Conservation (phyloP, 2,113 vertebrate genomes). For the Talpa occidentalis region DNA sequence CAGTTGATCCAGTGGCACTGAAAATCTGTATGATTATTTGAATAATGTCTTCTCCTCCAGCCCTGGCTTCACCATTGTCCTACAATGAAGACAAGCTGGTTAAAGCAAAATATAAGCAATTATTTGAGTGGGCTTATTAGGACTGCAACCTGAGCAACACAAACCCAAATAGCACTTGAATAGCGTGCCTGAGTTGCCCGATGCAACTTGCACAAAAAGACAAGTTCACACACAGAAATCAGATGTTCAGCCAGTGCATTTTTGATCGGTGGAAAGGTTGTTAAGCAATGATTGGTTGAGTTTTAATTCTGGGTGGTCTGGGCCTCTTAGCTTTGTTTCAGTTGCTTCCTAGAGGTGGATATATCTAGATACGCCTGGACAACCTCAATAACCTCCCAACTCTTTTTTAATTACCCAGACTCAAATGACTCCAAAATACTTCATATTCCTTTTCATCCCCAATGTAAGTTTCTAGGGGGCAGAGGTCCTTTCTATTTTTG, state of each 20-base stretch:
- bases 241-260: neutral
- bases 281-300: neutral
- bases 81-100: neutral
- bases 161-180: neutral
- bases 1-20: neutral
- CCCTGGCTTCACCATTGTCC: neutral
- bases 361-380: too few species aligned
- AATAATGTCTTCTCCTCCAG: neutral
- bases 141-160: neutral
- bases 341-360: neutral
- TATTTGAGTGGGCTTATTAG: neutral
- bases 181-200: too few species aligned
- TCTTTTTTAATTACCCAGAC: neutral
- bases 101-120: neutral
- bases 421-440: neutral
- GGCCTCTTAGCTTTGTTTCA: neutral
- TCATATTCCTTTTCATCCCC: neutral
- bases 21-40: conserved; percentile 12
- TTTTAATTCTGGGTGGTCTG: neutral
- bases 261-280: neutral
- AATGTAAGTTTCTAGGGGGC: neutral
- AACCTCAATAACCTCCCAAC: neutral
- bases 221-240: neutral
- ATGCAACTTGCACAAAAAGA: too few species aligned
- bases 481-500: neutral